Evolutionary conservation across 2,113 vertebrate genomes (phyloP).

Genomic region (Muntiacus reevesi): DNA sequence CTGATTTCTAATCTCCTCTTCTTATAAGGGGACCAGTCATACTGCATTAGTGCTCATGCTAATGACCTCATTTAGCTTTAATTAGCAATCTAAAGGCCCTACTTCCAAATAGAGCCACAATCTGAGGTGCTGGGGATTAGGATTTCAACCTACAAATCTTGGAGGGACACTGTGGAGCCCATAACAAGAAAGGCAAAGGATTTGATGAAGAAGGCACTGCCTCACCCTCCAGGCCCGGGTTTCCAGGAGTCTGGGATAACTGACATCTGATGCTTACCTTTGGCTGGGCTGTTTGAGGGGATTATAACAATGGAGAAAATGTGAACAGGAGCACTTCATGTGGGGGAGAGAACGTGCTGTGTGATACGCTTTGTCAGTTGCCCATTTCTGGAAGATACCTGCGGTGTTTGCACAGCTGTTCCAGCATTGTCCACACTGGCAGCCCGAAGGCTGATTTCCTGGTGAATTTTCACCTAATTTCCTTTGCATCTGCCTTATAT

Average conservation of each 20-base stretch:
- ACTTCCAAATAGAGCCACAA: background rate
- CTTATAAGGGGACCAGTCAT: background rate
- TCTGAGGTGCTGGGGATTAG: background rate
- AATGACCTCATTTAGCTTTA: background rate
- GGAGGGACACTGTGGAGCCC: background rate
- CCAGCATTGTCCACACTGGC: conserved; percentile 40
- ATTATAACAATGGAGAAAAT: conserved; percentile 46
- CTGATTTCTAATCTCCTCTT: background rate
- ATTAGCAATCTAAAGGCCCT: background rate
- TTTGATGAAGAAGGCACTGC: background rate
- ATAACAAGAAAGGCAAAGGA: background rate
- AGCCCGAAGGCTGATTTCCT: conserved; percentile 61
- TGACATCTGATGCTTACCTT: conserved; percentile 22
- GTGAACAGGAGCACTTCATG: background rate
- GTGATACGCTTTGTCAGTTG: conserved; percentile 49
- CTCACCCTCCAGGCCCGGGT: background rate
- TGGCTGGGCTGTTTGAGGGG: background rate
- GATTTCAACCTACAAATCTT: background rate
- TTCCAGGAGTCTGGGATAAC: conserved; percentile 9
- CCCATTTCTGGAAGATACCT: conserved; percentile 39
- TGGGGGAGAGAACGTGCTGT: background rate
- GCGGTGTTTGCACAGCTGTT: conserved; percentile 55
- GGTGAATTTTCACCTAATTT: conserved; percentile 67
- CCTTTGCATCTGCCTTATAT: conserved; percentile 37
- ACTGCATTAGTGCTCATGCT: background rate